A percentile compares a stretch with the other conserved stretches of the same genome.
Conservation (phyloP, 2,797 vertebrate species). For the Crypturellus tataupa region DNA sequence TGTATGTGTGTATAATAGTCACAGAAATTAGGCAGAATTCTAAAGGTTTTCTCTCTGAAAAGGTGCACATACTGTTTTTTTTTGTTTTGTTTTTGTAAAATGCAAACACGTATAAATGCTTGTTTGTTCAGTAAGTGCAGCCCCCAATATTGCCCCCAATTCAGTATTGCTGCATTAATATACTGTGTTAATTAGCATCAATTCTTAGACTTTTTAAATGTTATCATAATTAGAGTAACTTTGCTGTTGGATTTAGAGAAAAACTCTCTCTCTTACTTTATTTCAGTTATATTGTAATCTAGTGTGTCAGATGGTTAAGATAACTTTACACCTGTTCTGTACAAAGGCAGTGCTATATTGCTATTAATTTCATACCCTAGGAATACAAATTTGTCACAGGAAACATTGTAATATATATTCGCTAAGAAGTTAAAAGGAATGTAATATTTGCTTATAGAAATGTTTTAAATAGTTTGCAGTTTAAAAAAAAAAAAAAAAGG, state of each 20-base stretch:
- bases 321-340: background rate
- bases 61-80: background rate
- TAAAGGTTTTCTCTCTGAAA: background rate
- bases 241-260: background rate
- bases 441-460: background rate
- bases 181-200: background rate
- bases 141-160: fast-evolving
- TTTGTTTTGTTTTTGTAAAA: background rate
- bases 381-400: background rate
- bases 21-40: background rate
- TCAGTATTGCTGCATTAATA: background rate
- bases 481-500: background rate
- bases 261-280: background rate
- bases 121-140: background rate
- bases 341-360: background rate
- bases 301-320: background rate
- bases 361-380: background rate
- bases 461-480: background rate
- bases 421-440: background rate
- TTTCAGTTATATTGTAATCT: background rate
- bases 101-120: background rate
- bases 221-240: background rate
- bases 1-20: background rate
- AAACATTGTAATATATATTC: background rate
- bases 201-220: background rate